Base-by-base conservation (phyloP, 2,888 invertebrate genomes). In the Diarsia mendica region DNA sequence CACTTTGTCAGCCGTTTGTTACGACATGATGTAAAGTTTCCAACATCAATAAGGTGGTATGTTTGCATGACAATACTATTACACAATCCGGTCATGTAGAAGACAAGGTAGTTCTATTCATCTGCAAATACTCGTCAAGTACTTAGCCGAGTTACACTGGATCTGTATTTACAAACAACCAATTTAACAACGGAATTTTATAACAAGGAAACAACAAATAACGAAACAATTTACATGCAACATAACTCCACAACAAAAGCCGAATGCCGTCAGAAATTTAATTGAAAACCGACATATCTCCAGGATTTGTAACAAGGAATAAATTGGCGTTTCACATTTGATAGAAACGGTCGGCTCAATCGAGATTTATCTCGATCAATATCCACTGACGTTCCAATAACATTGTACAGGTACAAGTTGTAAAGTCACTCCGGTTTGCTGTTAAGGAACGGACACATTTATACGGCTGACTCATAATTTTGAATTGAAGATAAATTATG, bases 301-400 rank as follows among this genome's bases (percentile, higher is more conserved):
- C 68, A 85, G 85, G 80, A 88, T 88, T 88, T 88, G 85, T 87
- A 83, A 86, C 87, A 82, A 85, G 85, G 85, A 88, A 91, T 90
- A 90, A 90, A 90, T 91, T 90, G 88, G 82, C 84, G 85, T 90
- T 88, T 85, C 81, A 86, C 86, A 84, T 89, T 88, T 87, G 87
- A 91, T 90, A 88, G 89, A 89, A 90, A 87, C 78, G 90, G 88
- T 90, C 87, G 88, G 84, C 91, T 88, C 89, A 88, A 92, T 93
- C 91, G 91, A 92, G 94, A 95, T 95, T 94, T 92, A 94, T 94
- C 92, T 93, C 93, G 93, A 93, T 94, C 94, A 92, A 93, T 94
- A 93, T 91, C 91, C 91, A 92, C 77, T 94, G 95, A 95, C 95
- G 92, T 92, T 93, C 95, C 95, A 95, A 95, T 95, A 95, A 95